Conservation (phyloP, 1,140 invertebrate species). For the Leptinotarsa lineolata region DNA sequence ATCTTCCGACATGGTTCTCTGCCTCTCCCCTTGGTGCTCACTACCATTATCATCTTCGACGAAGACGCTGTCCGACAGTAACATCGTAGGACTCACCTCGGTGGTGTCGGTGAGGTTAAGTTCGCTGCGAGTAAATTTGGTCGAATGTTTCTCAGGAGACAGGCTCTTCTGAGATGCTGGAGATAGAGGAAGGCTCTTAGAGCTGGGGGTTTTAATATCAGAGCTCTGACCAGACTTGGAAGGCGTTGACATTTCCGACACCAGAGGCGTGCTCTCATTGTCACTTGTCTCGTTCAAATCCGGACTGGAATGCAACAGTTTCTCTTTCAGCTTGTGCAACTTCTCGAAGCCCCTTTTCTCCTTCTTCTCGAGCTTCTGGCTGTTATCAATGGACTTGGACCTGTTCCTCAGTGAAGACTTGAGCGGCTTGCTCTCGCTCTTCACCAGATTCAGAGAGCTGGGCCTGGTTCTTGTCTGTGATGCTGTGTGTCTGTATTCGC, state of each 20-base stretch:
- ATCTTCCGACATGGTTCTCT: conserved; percentile 45
- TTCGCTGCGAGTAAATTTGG: conserved; percentile 36
- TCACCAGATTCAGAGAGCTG: conserved; percentile 41
- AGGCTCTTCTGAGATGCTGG: conserved; percentile 44
- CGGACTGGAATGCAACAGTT: conserved; percentile 53
- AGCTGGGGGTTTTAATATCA: conserved; percentile 44
- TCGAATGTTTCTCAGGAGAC: conserved; percentile 38
- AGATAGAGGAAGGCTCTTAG: conserved; percentile 47
- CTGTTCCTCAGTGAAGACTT: conserved; percentile 39
- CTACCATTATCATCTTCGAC: background rate
- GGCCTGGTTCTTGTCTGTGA: conserved; percentile 39
- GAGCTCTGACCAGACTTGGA: conserved; percentile 45
- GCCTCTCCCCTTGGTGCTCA: conserved; percentile 18
- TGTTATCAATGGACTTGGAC: conserved; percentile 53
- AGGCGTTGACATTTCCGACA: conserved; percentile 53
- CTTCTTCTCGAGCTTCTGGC: conserved; percentile 33
- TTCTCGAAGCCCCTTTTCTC: conserved; percentile 52
- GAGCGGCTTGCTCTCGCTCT: conserved; percentile 33
- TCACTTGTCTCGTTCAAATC: conserved; percentile 53
- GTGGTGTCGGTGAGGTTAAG: conserved; percentile 38
- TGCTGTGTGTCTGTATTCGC: conserved; percentile 30
- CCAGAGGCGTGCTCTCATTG: conserved; percentile 57
- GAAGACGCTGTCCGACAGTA: conserved; percentile 4
- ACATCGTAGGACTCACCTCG: conserved; percentile 1
- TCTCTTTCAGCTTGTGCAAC: conserved; percentile 56